Conservation (phyloP, 2,797 vertebrate genomes). For the Onychomys leucogaster region DNA sequence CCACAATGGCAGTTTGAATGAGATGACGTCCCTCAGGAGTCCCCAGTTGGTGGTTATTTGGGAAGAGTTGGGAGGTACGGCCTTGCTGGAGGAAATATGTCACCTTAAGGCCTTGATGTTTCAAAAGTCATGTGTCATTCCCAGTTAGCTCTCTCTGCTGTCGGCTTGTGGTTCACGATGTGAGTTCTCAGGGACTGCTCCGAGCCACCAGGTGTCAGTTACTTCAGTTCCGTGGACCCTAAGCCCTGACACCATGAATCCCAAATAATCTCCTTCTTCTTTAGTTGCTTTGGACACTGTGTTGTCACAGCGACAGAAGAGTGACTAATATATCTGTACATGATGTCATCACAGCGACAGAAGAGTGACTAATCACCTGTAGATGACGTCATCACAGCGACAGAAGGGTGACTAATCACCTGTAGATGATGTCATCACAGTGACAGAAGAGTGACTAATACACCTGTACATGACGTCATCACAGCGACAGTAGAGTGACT, state of each 20-base stretch:
- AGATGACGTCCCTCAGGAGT: background rate
- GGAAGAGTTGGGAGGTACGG: background rate
- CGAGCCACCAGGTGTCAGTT: background rate
- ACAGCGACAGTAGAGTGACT: too few species aligned
- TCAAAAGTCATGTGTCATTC: background rate
- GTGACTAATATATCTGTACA: too few species aligned
- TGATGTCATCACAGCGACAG: too few species aligned
- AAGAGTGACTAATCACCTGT: too few species aligned
- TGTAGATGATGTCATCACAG: too few species aligned
- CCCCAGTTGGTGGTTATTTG: background rate
- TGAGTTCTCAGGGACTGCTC: background rate
- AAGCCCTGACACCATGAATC: background rate
- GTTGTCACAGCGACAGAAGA: rapidly evolving
- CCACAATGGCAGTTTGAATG: background rate
- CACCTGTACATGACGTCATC: too few species aligned
- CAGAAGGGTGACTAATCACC: too few species aligned
- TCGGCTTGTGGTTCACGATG: background rate
- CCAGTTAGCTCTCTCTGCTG: background rate
- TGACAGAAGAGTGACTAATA: too few species aligned
- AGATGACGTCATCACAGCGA: too few species aligned
- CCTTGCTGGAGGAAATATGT: background rate
- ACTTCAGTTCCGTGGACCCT: background rate
- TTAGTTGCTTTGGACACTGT: background rate
- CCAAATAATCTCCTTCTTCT: background rate
- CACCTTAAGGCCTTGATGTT: background rate